Base-by-base conservation (phyloP, 2,888 invertebrate genomes). In the Uropetala carovei region DNA sequence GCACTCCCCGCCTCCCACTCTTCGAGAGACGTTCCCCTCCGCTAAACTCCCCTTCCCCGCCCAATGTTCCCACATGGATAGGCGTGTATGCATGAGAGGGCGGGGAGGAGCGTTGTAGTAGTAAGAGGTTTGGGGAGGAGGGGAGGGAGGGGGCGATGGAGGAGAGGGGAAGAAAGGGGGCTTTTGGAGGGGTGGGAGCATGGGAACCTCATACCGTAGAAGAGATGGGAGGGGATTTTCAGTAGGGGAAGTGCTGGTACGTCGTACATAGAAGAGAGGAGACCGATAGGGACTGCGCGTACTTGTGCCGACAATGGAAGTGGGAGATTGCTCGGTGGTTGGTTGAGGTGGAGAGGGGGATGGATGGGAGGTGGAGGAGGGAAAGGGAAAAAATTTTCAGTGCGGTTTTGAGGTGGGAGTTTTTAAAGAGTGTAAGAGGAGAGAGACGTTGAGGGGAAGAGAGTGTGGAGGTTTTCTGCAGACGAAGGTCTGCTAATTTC, bases 71-170 rank as follows among this genome's bases (percentile, higher is more conserved):
- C 83, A 56, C 57, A 84, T 84, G 57, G 43, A 82, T 27, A 43
- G 43, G 30, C 27, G 82, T 82, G 82, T 82, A 84, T 84, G 84
- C n/a, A 84, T 56, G 84, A 57, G 56, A 57, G 16, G 58, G 85
- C 58, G 22, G 85, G 85, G 22, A 57, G 57, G 57, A 58, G 58
- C 14, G 7, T 13, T 57, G 57, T 16, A n/a, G 14, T 16, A 18
- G 57, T 22, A 11, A 57, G 85, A 22, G 18, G 57, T 9, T 11
- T 13, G 57, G 14, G 30, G 83, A 16, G n/a, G 11, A 18, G 22
- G 57, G 58, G n/a, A 18, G 75, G 9, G 75, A 14, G 75, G 7
- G 22, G 60, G 60, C 14, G 18, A 60, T 1, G 60, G 18, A 16
- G 18, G 7, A 2, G 60, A 60, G 18, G 14, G 60, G 18, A 60